Evolutionary conservation across 2,113 vertebrate genomes (phyloP), one percentile per base, ranked within the genome.

Genomic region (Erpornis zantholeuca): DNA sequence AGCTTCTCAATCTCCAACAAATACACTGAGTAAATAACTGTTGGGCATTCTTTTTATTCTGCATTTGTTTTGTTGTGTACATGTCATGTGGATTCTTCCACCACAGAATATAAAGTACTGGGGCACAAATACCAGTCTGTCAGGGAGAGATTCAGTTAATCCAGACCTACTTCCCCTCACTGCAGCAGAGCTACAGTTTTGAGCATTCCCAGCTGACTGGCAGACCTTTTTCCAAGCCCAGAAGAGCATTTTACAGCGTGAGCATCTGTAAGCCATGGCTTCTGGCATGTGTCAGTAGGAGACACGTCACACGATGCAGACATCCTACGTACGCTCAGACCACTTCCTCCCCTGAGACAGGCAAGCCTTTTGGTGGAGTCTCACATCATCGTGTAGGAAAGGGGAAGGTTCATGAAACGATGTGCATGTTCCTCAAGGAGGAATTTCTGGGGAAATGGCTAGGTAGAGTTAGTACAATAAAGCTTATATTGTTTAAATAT

Each of bases 251-350:
- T 76, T 80, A 40, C 59, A 66, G 63, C 1, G 0, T 86, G 86
- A 88, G 79, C 85, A 92, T 87, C 71, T 90, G 68, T 61, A 73
- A 59, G 42, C 75, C 0, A 0, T 42, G 42, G 45, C 79, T 82
- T 76, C 75, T 77, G 61, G 42, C 23, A 1, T 28, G 35, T 91
- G 78, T 86, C 59, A 44, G 24, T 53, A 64, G 40, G 45, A 57
- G 70, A 29, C 60, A 31, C 1, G 7, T 80, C 82, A 69, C 3
- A 6, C 4, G 0, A 18, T 68, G 54, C 69, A 64, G 33, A 9
- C 17, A 6, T 70, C 38, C 56, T 38, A 1, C 0, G 1, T 65
- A 18, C 0, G 0, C 19, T 36, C 47, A 13, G 35, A 29, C 18
- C 0, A 0, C 40, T 59, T 47, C 33, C 59, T 69, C 28, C n/a